phyloP scores from a whole-genome alignment of 1,140 invertebrate species.

The Heliconius hewitsoni region DNA sequence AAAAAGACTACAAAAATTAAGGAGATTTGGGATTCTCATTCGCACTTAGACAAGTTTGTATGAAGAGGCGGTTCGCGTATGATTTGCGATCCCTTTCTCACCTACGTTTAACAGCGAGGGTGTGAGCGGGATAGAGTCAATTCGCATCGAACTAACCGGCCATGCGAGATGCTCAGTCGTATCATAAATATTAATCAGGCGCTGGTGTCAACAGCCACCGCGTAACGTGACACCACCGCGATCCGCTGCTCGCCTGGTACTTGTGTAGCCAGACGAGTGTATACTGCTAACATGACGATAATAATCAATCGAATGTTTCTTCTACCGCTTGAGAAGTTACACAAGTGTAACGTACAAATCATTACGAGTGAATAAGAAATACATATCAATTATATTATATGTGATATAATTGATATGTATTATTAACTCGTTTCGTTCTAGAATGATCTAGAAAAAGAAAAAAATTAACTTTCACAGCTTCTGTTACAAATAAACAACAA shows the following conservation, averaged over 20 bases:
- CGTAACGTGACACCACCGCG: conserved; percentile 78
- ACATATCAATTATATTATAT: too few species aligned
- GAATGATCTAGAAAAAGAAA: not conserved
- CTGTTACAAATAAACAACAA: conserved; percentile 43
- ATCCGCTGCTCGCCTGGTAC: conserved; percentile 76
- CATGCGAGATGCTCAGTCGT: conserved; percentile 79
- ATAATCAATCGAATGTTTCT: conserved; percentile 14
- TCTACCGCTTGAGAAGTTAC: not conserved
- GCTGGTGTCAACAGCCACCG: conserved; percentile 80
- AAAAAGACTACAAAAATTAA: conserved; percentile 66
- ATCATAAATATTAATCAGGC: conserved; percentile 82
- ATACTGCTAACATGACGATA: conserved; percentile 28
- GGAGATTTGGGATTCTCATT: conserved; percentile 76
- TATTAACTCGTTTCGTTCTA: not conserved
- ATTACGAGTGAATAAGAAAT: not conserved
- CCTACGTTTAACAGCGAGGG: conserved; percentile 42
- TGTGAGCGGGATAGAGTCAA: conserved; percentile 63
- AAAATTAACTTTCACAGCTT: not conserved
- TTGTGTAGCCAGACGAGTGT: conserved; percentile 53
- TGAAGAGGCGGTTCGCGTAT: conserved; percentile 64
- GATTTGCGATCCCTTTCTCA: conserved; percentile 46
- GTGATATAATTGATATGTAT: not conserved
- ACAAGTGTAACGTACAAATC: conserved; percentile 21
- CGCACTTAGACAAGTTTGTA: conserved; percentile 69
- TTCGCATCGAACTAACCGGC: conserved; percentile 77